phyloP scores from a whole-genome alignment of 2,797 vertebrate species.

The Urophycis tenuis region DNA sequence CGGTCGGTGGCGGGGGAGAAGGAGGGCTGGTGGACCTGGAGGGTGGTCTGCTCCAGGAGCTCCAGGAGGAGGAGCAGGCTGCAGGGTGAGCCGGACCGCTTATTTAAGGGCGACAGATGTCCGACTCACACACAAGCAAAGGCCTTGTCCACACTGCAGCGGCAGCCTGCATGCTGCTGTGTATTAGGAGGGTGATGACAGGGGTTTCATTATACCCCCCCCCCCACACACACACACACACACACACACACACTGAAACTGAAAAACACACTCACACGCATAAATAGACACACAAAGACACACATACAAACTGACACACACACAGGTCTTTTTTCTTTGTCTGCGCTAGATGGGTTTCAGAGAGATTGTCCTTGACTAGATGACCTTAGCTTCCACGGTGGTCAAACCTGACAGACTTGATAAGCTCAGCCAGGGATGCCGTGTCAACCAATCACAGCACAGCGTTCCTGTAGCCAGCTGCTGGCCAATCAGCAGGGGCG shows the following conservation, averaged over 20 bases:
- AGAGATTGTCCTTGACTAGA: no score
- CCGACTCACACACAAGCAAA: slow-evolving; percentile 6
- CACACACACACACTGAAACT: slow-evolving; percentile 5
- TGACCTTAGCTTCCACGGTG: slow-evolving; percentile 6
- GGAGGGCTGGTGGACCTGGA: slow-evolving; percentile 43
- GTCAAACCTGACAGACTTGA: no score
- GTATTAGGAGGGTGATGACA: slow-evolving; percentile 15
- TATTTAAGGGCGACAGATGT: not conserved
- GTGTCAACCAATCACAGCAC: no score
- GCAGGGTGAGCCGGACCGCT: slow-evolving; percentile 57
- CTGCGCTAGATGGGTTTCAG: no score
- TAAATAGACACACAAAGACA: slow-evolving; percentile 11
- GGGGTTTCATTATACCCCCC: slow-evolving; percentile 34
- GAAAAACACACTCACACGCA: not conserved
- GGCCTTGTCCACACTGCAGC: not conserved
- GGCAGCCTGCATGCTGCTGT: slow-evolving; percentile 14
- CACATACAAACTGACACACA: slow-evolving; percentile 21
- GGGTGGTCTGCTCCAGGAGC: slow-evolving; percentile 48
- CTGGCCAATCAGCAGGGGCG: no score
- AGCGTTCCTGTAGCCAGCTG: no score
- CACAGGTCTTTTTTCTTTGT: slow-evolving; percentile 5
- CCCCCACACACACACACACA: not conserved
- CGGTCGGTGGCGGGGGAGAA: slow-evolving; percentile 35
- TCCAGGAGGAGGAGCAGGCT: slow-evolving; percentile 56
- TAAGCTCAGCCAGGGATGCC: no score